Conservation (phyloP, 2,888 invertebrate genomes). For the Nebria salina region DNA sequence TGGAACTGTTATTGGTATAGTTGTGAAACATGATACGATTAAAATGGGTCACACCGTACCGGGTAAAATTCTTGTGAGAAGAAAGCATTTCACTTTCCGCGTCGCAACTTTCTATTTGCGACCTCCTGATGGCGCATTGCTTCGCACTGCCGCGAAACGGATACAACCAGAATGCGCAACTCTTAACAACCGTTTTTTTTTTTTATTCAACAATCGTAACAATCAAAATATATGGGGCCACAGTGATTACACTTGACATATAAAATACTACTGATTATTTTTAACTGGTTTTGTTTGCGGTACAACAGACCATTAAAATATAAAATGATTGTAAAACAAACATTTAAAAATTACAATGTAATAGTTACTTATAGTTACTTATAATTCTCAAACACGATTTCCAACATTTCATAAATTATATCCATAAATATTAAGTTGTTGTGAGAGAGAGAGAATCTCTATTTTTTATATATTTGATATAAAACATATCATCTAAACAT, state of each 20-base stretch:
- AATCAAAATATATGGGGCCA: neutral
- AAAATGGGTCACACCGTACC: conserved; percentile 26
- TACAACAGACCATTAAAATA: too few relatives aligned
- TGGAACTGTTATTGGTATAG: conserved; percentile 15
- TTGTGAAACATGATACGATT: conserved; percentile 9
- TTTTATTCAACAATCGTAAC: neutral
- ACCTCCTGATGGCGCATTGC: conserved; percentile 3
- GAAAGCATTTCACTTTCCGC: conserved; percentile 48
- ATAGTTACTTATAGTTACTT: too few relatives aligned
- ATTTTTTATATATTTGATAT: too few relatives aligned
- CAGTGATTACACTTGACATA: neutral
- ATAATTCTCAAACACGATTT: too few relatives aligned
- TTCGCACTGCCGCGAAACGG: conserved; percentile 1
- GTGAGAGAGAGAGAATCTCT: too few relatives aligned
- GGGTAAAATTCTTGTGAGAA: conserved; percentile 29
- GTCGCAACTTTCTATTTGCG: conserved; percentile 30
- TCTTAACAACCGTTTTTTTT: neutral
- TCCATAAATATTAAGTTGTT: too few relatives aligned
- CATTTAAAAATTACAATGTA: too few relatives aligned
- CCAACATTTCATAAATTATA: too few relatives aligned
- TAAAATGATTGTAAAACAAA: too few relatives aligned
- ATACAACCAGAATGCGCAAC: conserved; percentile 5
- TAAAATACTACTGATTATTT: neutral
- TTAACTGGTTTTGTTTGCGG: too few relatives aligned
- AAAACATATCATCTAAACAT: too few relatives aligned